Evolutionary conservation across 2,888 invertebrate genomes (phyloP).

Genomic region (Xanthorhoe spadicearia): DNA sequence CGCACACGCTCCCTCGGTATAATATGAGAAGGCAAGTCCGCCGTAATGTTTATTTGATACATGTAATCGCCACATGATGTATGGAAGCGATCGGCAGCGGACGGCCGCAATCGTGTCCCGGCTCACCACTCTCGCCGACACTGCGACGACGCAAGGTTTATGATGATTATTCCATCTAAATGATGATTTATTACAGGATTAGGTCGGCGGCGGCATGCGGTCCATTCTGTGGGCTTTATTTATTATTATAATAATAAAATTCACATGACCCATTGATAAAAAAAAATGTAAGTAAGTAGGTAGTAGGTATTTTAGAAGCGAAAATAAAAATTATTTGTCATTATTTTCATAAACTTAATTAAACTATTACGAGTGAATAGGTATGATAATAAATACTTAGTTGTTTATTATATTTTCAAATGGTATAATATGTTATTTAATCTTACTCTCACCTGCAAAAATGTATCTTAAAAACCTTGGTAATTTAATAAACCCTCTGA

Average conservation of each 20-base stretch:
- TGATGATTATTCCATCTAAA: conserved; percentile 82
- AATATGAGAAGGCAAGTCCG: conserved; percentile 69
- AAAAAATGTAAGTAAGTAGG: too few relatives aligned
- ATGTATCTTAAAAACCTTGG: conserved; percentile 37
- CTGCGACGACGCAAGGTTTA: conserved; percentile 68
- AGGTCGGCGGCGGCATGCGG: conserved; percentile 71
- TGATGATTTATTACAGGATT: conserved; percentile 83
- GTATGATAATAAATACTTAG: not conserved
- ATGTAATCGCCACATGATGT: conserved; percentile 81
- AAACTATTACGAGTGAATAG: too few relatives aligned
- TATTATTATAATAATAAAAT: conserved; percentile 66
- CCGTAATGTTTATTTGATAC: conserved; percentile 82
- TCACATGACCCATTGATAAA: conserved; percentile 65
- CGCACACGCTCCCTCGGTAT: conserved; percentile 62
- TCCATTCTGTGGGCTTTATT: conserved; percentile 76
- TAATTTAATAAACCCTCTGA: conserved; percentile 60
- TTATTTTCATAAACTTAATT: too few relatives aligned
- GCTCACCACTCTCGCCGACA: conserved; percentile 55
- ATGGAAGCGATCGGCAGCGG: conserved; percentile 58
- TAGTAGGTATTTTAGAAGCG: conserved; percentile 40
- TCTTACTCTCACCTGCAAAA: not conserved
- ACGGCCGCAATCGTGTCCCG: conserved; percentile 49
- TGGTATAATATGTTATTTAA: not conserved
- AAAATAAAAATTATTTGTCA: not conserved
- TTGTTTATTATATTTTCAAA: not conserved